Evolutionary conservation across 2,888 invertebrate genomes (phyloP), one percentile per base, ranked within the genome.

Genomic region (Stramonita haemastoma): DNA sequence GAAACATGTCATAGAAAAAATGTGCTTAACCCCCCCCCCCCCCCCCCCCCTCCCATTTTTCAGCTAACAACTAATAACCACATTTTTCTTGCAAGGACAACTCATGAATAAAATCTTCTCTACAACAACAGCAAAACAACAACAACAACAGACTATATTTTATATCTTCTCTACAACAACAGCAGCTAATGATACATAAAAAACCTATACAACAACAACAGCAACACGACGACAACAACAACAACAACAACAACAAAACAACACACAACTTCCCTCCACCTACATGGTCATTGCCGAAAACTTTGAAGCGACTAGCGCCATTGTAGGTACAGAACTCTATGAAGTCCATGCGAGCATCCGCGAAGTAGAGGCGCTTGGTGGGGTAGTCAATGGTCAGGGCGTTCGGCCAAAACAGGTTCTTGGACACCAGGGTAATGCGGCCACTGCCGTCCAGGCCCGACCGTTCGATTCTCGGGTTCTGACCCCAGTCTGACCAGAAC

Each of bases 401-500:
- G 95, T 99, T 99, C 0, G 99, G 99, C 99, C 99, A 99, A 96
- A 98, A 99, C 91, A 99, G 98, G 95, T 99, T 99, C 0, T 98
- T 98, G 83, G 97, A 98, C 86, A 99, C 98, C 87, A 99, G 98
- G 0, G 97, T 97, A 32, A 97, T 97, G 11, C 99, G 97, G 94
- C 97, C 97, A 0, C 97, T 97, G 0, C 99, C 99, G 95, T 99
- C 99, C 98, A 99, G 98, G 29, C 99, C 99, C 13, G 99, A 98
- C 90, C 99, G 97, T 95, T 99, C 99, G 90, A 99, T 98, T 0
- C 99, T 97, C 0, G 99, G 99, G 96, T 99, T 98, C 96, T 99
- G 98, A 81, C 99, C 99, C 99, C 99, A 99, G 96, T 99, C 99
- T 0, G 99, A 98, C 99, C 99, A 99, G 97, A 99, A 99, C 89